Evolutionary conservation across 2,113 vertebrate genomes (phyloP), one percentile per base, ranked within the genome.

Genomic region (Rhabdomys dilectus): DNA sequence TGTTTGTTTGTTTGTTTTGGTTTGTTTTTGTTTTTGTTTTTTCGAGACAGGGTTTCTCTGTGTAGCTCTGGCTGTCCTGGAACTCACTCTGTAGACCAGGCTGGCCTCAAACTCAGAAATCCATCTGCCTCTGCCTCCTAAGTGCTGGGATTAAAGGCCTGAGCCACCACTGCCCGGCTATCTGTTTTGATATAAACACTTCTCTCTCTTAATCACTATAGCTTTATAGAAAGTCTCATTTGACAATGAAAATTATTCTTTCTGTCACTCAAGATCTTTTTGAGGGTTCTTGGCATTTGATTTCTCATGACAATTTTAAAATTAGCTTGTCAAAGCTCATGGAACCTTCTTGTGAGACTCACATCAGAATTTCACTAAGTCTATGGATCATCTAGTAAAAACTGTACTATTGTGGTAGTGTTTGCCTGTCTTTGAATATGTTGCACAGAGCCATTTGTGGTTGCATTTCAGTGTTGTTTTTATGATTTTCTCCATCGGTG

Each of bases 331-430:
- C 31, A 72, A 78, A 94, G 34, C 91, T 51, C 73, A 77, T 45
- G 89, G 75, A 92, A 89, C 48, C 42, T 89, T 86, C 12, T 94
- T 13, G 13, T 84, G 62, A 80, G 26, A 89, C 45, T 94, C 82
- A 86, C 66, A 89, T 91, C 80, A 76, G 34, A 95, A 77, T 86
- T 62, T 21, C 62, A 73, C 91, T 95, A 89, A 89, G 93, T 82
- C 5, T 73, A 53, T 94, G n/a, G 6, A 53, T 82, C 10, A 62
- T 39, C 77, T 81, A 86, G 68, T 22, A 58, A 51, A 91, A 51
- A 26, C 93, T 72, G 76, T 13, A 86, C 64, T 87, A 81, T 80
- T 51, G 39, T 88, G 62, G 45, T 42, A 88, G 10, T 82, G 11
- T 60, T 9, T 82, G 58, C 36, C 56, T 60, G 21, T 39, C 22